Base-by-base conservation (phyloP, 2,888 invertebrate genomes). In the Xestoiulus laeticollis region DNA sequence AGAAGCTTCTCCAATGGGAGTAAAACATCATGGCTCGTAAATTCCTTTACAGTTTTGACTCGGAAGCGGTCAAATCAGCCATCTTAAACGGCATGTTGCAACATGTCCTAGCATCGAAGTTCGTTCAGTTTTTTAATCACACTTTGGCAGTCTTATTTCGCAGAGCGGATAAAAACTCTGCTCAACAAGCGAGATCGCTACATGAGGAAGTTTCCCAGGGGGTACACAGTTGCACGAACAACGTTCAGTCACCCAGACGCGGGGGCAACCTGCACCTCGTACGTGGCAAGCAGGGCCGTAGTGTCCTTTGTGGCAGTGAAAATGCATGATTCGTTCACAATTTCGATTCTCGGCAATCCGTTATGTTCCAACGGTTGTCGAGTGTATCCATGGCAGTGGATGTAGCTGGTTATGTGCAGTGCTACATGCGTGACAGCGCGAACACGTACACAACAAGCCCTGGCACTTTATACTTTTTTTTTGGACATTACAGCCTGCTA, bases 401-500 rank as follows among this genome's bases (percentile, higher is more conserved):
- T 83, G 22, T 83, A 83, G 83, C 83, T 83, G 83, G 83, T 83
- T 83, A 83, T 26, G 83, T 83, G 83, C 33, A 83, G 83, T 83
- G 83, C 83, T 83, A 83, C 83, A 30, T 83, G 83, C 32, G 83
- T 83, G 83, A 30, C 16, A 30, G 83, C 83, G 33, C 83, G 33
- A 83, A 83, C 83, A 83, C 33, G 26, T 32, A 83, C 83, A 83
- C 83, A 83, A 33, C 83, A 83, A 33, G 83, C 83, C 83, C 32
- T 83, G 83, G 83, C 83, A 83, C 83, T 83, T 83, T 83, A 83
- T 83, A 32, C 33, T 83, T 83, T n/a, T n/a, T n/a, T n/a, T 83
- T 83, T 83, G 83, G 83, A 83, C 83, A 83, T 83, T 83, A 83
- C 83, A 83, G 83, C 83, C 83, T 83, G 83, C 83, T 83, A 83